Conservation (phyloP, 2,113 vertebrate species). For the Vidua chalybeata region DNA sequence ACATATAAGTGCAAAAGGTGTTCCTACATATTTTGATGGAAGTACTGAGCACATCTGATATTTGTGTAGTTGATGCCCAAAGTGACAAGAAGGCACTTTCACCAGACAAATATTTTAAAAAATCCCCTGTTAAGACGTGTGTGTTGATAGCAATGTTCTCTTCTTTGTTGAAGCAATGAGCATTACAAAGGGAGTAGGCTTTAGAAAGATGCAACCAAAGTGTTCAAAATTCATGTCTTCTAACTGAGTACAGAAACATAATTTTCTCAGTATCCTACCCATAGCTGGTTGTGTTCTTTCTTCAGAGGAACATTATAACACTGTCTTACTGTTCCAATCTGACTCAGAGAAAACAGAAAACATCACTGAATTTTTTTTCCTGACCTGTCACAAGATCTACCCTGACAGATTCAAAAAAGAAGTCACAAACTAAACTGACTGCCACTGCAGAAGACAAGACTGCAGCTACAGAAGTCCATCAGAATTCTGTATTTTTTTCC, state of each 20-base stretch:
- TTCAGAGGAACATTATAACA: neutral
- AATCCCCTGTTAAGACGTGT: neutral
- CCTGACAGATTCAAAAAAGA: neutral
- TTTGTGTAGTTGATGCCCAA: neutral
- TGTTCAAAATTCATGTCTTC: neutral
- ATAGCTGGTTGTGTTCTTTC: neutral
- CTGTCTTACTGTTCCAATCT: neutral
- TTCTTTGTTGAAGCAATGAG: neutral
- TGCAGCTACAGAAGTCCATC: neutral
- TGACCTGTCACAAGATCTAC: neutral
- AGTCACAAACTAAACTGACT: neutral
- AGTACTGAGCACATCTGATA: neutral
- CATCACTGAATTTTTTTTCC: neutral
- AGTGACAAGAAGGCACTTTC: neutral
- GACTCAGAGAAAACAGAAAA: neutral
- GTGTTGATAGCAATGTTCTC: neutral
- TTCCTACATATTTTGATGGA: neutral
- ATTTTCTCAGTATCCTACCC: neutral
- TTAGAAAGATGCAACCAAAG: neutral
- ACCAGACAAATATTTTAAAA: neutral
- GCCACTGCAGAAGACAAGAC: neutral
- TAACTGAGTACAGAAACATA: neutral
- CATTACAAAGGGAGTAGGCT: neutral
- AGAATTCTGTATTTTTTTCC: neutral
- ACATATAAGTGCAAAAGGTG: neutral